Percentiles rank a stretch among this genome's conserved stretches.
These are phyloP conservation scores for Heliopora coerulea DNA, from an alignment of 92 coral and sea anemone species.

Conservation along the genomic window DNA sequence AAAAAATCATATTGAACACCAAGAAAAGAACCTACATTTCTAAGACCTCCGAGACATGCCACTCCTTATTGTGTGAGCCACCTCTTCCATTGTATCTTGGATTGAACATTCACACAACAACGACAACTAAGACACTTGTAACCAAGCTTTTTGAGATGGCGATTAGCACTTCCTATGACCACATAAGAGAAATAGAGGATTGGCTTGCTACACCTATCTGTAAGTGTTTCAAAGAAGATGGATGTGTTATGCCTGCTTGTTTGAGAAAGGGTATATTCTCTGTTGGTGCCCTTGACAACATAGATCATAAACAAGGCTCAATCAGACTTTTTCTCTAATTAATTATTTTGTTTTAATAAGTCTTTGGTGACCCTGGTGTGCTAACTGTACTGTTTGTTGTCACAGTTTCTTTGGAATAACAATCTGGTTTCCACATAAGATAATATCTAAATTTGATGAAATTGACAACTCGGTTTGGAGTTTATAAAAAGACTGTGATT, in stretches of 20 bases:
- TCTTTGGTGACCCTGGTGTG: too few species aligned
- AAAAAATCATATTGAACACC: too few species aligned
- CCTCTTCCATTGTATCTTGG: constrained; percentile 55
- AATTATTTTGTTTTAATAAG: too few species aligned
- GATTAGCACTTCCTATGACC: constrained; percentile 49
- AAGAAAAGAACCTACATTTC: too few species aligned
- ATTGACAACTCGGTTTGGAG: too few species aligned
- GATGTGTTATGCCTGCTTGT: constrained; percentile 50
- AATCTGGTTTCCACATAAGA: too few species aligned
- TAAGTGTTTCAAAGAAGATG: constrained; percentile 29
- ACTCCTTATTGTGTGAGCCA: constrained; percentile 56
- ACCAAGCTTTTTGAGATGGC: constrained; percentile 54
- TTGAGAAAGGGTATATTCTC: constrained; percentile 51
- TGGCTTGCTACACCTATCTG: constrained; percentile 48
- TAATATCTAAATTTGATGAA: too few species aligned
- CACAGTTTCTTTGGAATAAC: too few species aligned
- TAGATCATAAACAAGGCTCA: constrained; percentile 45
- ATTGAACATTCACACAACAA: constrained; percentile 12
- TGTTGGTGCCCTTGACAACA: constrained; percentile 55
- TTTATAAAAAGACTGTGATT: too few species aligned
- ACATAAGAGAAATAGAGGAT: constrained; percentile 51
- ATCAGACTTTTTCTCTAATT: too few species aligned
- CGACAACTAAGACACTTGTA: constrained; percentile 45
- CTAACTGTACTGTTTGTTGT: too few species aligned
- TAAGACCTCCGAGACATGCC: constrained; percentile 49